Evolutionary conservation across 2,888 invertebrate species (phyloP).

Genomic region (Rhingia campestris): DNA sequence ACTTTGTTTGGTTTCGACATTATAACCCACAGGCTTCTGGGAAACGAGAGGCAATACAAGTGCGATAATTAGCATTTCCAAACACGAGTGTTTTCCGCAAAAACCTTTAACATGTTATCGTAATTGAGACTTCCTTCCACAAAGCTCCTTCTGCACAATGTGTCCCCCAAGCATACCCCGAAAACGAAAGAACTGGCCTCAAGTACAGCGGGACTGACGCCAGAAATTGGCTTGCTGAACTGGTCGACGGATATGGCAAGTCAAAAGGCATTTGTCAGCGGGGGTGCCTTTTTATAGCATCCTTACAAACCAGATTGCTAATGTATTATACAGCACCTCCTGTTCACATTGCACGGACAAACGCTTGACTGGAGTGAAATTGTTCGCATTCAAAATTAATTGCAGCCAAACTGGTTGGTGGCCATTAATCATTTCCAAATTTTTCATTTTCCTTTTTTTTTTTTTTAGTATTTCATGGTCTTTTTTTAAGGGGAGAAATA

Average conservation of each 20-base stretch:
- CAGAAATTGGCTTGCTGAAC: constrained; percentile 4
- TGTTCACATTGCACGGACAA: neutral
- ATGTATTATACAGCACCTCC: neutral
- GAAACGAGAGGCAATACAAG: neutral
- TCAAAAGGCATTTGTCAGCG: constrained; percentile 11
- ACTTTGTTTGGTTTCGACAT: too few species aligned
- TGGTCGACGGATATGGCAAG: constrained; percentile 6
- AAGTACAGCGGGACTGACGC: constrained; percentile 9
- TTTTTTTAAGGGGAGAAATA: neutral
- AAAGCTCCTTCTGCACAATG: neutral
- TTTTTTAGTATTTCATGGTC: neutral
- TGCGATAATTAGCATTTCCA: constrained; percentile 2
- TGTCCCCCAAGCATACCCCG: neutral
- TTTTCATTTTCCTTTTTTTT: too few species aligned
- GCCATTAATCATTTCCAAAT: constrained; percentile 22
- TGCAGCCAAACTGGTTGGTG: constrained; percentile 5
- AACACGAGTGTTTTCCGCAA: constrained; percentile 4
- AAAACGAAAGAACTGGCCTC: neutral
- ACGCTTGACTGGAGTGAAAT: neutral
- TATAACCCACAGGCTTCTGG: too few species aligned
- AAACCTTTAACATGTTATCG: neutral
- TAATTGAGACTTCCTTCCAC: constrained; percentile 7
- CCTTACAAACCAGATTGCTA: neutral
- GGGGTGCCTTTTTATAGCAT: neutral
- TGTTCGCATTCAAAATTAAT: neutral